Evolutionary conservation across 2,797 vertebrate genomes (phyloP).

Genomic region (Holocentrus rufus): DNA sequence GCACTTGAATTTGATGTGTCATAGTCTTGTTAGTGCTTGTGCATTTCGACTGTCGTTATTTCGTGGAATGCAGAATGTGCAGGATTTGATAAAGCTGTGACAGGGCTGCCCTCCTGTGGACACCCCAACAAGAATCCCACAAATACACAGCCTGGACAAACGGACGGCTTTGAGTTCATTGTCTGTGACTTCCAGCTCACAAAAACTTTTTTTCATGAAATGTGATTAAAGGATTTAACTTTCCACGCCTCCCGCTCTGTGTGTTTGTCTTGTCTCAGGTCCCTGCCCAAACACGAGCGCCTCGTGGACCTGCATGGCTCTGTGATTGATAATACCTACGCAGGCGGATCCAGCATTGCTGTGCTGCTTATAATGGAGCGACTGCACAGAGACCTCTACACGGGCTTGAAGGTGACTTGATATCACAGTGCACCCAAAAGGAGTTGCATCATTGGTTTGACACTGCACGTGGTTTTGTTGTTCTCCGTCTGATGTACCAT

Average conservation of each 20-base stretch:
- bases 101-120: background rate
- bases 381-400: slow-evolving; percentile 96
- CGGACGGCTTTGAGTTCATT: background rate
- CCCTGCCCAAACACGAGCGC: slow-evolving; percentile 92
- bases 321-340: slow-evolving; percentile 94
- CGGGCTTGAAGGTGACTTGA: slow-evolving; percentile 89
- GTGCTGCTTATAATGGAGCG: slow-evolving; percentile 98
- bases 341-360: slow-evolving; percentile 91
- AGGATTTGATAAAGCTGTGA: background rate
- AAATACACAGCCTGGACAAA: background rate
- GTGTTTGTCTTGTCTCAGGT: slow-evolving; percentile 75
- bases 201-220: background rate
- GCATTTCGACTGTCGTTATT: background rate
- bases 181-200: too few species aligned
- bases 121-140: background rate
- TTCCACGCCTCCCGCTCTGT: background rate
- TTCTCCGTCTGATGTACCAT: too few species aligned
- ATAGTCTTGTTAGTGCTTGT: background rate
- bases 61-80: slow-evolving; percentile 1
- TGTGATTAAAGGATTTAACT: background rate
- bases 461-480: background rate
- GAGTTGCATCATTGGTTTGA: background rate
- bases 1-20: background rate
- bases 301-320: slow-evolving; percentile 96
- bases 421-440: background rate